Evolutionary conservation across 2,888 invertebrate genomes (phyloP).

Genomic region (Diachrysia chrysitis): DNA sequence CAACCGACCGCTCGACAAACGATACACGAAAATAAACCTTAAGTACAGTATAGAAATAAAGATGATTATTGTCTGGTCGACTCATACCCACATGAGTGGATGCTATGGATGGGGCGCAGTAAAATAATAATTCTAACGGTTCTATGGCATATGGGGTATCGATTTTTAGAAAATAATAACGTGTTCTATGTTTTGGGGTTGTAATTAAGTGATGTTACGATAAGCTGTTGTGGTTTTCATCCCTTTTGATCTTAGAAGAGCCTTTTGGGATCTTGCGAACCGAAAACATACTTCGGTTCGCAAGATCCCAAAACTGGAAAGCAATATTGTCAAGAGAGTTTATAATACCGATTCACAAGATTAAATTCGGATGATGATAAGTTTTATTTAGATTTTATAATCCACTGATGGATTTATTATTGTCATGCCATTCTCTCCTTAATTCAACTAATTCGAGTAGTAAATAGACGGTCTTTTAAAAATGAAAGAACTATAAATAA

Average conservation of each 20-base stretch:
- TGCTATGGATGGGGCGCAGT: conserved; percentile 60
- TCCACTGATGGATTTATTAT: no score
- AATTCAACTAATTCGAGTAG: no score
- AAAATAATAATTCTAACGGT: conserved; percentile 68
- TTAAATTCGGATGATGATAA: no score
- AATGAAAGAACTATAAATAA: no score
- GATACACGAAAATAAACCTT: not conserved
- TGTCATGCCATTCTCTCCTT: no score
- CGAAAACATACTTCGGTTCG: no score
- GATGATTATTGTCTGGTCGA: not conserved
- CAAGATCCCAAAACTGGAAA: no score
- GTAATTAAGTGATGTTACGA: not conserved
- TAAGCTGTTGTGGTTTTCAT: not conserved
- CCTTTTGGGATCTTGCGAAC: not conserved
- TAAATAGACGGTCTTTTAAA: no score
- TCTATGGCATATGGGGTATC: conserved; percentile 62
- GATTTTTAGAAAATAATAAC: conserved; percentile 53
- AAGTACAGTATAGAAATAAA: not conserved
- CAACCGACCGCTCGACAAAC: not conserved
- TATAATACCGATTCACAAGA: no score
- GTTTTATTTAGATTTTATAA: no score
- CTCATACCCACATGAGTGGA: no score
- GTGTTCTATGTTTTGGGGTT: conserved; percentile 28
- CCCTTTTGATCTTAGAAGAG: not conserved
- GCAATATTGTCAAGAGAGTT: no score